phyloP scores from a whole-genome alignment of 2,113 vertebrate genomes.

The Vidua chalybeata region DNA sequence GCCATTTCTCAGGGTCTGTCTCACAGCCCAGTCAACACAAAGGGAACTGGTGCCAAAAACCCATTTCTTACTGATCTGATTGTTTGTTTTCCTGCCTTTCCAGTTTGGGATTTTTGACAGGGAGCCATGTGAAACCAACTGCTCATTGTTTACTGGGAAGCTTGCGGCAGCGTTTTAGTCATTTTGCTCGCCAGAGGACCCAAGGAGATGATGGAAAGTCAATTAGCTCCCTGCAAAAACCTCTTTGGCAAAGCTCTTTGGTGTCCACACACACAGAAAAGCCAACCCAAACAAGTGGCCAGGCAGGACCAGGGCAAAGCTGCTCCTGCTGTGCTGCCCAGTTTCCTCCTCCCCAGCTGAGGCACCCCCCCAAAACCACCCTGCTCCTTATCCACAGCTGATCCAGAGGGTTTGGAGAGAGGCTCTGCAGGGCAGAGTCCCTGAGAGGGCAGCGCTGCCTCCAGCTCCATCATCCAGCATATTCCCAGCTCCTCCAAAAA shows the following conservation, averaged over 20 bases:
- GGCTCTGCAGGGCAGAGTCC: background rate
- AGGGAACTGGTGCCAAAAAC: background rate
- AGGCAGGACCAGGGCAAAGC: background rate
- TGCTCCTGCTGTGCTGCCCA: background rate
- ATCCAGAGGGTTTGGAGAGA: background rate
- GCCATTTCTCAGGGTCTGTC: slow-evolving; percentile 41
- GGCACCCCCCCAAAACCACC: background rate
- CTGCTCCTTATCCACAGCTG: accelerated
- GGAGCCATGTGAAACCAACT: slow-evolving; percentile 64
- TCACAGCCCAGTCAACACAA: slow-evolving; percentile 45
- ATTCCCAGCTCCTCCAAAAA: background rate
- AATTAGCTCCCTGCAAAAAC: background rate
- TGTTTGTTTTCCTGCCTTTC: slow-evolving; percentile 63
- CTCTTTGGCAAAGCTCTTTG: background rate
- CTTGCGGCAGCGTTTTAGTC: background rate
- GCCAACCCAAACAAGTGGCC: background rate
- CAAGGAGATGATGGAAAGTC: background rate
- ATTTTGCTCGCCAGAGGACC: background rate
- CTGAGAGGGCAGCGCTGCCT: background rate
- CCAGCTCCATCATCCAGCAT: background rate
- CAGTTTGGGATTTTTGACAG: slow-evolving; percentile 66
- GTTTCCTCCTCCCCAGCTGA: background rate
- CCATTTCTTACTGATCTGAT: slow-evolving; percentile 57
- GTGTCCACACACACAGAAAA: background rate
- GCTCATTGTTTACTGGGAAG: slow-evolving; percentile 55